A percentile compares a stretch with the other conserved stretches of the same genome.
Evolutionary conservation across 2,113 vertebrate genomes (phyloP).

Genomic region (Danionella cerebrum): DNA sequence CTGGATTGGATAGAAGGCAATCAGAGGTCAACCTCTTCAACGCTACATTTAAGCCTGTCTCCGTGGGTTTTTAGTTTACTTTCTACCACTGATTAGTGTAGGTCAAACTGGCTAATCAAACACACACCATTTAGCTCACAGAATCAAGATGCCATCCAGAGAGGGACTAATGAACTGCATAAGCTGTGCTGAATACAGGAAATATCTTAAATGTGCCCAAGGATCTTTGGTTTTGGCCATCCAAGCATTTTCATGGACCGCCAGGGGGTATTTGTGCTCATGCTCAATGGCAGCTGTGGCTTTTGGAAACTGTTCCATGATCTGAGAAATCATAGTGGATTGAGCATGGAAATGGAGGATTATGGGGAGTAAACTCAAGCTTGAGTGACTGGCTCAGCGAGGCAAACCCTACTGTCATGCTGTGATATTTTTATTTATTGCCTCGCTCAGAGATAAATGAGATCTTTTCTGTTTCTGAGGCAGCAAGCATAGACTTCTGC

Average conservation of each 20-base stretch:
- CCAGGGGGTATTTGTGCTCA: not conserved
- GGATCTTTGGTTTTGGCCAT: not conserved
- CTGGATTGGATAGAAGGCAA: not conserved
- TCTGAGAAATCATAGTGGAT: not conserved
- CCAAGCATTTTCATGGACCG: not conserved
- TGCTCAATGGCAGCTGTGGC: not conserved
- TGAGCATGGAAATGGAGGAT: conserved; percentile 8
- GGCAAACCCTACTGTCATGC: not conserved
- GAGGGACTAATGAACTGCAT: not conserved
- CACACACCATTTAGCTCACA: not conserved
- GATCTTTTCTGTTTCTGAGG: not conserved
- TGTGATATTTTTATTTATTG: conserved; percentile 31
- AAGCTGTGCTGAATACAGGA: not conserved
- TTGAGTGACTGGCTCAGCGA: not conserved
- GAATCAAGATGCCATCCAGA: not conserved
- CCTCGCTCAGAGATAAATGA: conserved; percentile 14
- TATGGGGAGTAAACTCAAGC: conserved; percentile 4
- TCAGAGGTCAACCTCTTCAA: conserved; percentile 8
- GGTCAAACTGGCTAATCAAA: not conserved
- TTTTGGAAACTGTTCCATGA: not conserved
- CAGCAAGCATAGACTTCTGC: conserved; percentile 2
- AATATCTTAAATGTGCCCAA: not conserved
- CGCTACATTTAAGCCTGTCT: conserved; percentile 3
- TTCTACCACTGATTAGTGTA: not conserved
- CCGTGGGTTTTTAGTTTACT: not conserved